phyloP scores from a whole-genome alignment of 1,140 invertebrate genomes.

The Brachionus paranguensis region DNA sequence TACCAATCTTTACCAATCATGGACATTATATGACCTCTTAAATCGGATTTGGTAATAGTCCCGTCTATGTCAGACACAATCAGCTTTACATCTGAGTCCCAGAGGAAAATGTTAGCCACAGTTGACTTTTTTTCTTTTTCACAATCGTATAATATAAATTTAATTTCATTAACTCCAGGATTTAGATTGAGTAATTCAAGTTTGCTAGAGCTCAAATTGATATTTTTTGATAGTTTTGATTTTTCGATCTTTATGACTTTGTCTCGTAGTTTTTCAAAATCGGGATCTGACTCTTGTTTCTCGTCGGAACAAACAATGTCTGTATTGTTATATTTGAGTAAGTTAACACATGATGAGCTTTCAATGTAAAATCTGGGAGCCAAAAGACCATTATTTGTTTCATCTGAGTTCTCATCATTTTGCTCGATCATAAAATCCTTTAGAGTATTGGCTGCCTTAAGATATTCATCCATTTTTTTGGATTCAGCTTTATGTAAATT shows the following conservation, averaged over 20 bases:
- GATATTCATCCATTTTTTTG: not conserved
- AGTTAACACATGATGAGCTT: not conserved
- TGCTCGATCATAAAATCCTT: not conserved
- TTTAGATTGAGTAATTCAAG: not conserved
- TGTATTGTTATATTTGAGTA: not conserved
- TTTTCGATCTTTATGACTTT: not conserved
- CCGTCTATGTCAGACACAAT: slow-evolving; percentile 99
- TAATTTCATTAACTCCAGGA: not conserved
- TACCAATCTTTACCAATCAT: slow-evolving; percentile 77
- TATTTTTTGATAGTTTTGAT: not conserved
- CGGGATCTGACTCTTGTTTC: not conserved
- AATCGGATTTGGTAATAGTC: slow-evolving; percentile 98
- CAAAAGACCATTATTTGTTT: not conserved
- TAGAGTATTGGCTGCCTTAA: slow-evolving; percentile 4
- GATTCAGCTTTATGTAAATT: not conserved
- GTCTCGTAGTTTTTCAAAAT: not conserved
- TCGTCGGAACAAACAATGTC: not conserved
- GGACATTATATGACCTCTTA: slow-evolving; percentile 92
- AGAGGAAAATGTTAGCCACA: slow-evolving; percentile 76
- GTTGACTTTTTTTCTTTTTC: not conserved
- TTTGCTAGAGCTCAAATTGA: not conserved
- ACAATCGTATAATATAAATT: not conserved
- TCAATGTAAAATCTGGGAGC: slow-evolving; percentile 16
- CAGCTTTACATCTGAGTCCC: slow-evolving; percentile 91
- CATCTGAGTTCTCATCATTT: not conserved